Conservation (phyloP, 2,113 vertebrate species). For the Pteruthius melanotis region DNA sequence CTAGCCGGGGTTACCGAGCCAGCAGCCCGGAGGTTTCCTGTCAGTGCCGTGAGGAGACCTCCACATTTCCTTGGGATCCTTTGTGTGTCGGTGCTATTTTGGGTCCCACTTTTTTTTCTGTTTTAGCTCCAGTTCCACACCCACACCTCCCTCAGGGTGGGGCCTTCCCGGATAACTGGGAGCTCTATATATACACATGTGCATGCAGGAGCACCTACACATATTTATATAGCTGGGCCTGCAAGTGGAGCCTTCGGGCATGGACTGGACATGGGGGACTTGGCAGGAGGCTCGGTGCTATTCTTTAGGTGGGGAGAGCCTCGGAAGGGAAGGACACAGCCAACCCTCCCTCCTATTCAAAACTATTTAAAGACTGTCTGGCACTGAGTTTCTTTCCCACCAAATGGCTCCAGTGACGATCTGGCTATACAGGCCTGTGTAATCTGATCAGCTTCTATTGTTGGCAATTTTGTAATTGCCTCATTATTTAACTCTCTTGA, state of each 20-base stretch:
- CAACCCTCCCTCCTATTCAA: conserved; percentile 38
- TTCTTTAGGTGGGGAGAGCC: conserved; percentile 48
- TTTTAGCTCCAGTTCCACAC: background rate
- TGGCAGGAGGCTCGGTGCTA: background rate
- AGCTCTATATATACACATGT: background rate
- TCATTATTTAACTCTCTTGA: conserved; percentile 20
- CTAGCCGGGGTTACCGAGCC: background rate
- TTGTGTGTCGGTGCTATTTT: conserved; percentile 26
- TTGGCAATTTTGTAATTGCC: conserved; percentile 23
- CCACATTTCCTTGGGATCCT: conserved; percentile 39
- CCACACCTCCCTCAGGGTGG: conserved; percentile 36
- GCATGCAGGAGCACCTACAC: background rate
- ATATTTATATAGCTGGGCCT: background rate
- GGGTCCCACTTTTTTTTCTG: background rate
- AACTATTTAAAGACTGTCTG: conserved; percentile 45
- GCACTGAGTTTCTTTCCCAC: conserved; percentile 53
- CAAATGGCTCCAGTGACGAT: conserved; percentile 27
- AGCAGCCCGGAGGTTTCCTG: background rate
- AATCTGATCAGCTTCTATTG: conserved; percentile 59
- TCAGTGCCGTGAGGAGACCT: background rate
- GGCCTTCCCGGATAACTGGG: background rate
- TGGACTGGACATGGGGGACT: background rate
- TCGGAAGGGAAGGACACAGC: conserved; percentile 56
- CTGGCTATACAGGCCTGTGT: conserved; percentile 17
- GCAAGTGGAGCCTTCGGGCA: background rate